phyloP scores from a whole-genome alignment of 2,888 invertebrate genomes.

The Thereva unica region DNA sequence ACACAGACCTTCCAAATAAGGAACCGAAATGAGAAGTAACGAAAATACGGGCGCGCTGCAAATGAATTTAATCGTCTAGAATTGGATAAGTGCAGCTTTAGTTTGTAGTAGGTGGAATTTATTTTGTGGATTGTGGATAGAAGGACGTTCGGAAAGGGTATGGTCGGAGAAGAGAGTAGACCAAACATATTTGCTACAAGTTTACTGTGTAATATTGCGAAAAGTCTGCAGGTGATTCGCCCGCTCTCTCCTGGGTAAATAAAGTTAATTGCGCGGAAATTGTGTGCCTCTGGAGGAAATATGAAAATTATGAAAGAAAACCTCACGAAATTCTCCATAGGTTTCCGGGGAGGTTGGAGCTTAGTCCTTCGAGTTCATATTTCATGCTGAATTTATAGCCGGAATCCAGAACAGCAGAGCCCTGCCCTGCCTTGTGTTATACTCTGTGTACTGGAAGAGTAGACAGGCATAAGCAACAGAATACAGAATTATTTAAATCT shows the following conservation, averaged over 20 bases:
- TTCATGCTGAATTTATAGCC: conserved; percentile 24
- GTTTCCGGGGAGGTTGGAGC: neutral
- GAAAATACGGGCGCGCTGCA: neutral
- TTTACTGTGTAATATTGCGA: too few relatives aligned
- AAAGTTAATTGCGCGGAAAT: conserved; percentile 24
- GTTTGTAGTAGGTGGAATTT: too few relatives aligned
- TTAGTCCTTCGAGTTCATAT: conserved; percentile 20
- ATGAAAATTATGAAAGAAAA: neutral
- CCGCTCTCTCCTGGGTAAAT: neutral
- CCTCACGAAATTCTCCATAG: conserved; percentile 1
- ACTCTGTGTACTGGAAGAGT: too few relatives aligned
- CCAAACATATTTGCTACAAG: too few relatives aligned
- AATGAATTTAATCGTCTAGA: conserved; percentile 10
- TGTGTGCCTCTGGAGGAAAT: neutral
- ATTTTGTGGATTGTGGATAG: too few relatives aligned
- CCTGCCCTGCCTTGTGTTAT: too few relatives aligned
- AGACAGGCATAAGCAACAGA: too few relatives aligned
- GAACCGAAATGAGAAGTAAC: conserved; percentile 6
- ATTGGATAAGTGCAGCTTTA: conserved; percentile 17
- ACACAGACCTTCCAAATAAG: conserved; percentile 5
- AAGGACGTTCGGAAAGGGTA: too few relatives aligned
- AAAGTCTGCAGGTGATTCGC: conserved; percentile 1
- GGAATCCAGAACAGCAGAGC: too few relatives aligned
- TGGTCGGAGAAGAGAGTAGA: too few relatives aligned
- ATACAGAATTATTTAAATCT: conserved; percentile 22